Percentiles rank a stretch among this genome's conserved stretches.
Conservation (phyloP, 1,140 invertebrate species). For the Philopotamus ludificatus region DNA sequence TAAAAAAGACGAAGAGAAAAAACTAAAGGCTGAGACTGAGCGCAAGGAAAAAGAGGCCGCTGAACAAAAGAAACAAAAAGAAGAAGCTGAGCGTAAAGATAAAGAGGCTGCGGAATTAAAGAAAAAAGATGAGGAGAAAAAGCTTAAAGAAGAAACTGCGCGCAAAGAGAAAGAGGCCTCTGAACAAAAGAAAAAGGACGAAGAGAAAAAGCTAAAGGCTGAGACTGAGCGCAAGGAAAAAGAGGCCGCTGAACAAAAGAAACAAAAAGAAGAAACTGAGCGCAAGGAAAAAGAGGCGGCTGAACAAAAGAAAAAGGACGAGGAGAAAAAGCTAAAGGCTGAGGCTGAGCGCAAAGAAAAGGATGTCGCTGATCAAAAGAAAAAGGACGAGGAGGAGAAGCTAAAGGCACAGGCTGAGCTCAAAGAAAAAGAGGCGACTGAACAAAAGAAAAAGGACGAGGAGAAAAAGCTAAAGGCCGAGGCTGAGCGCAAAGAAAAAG, state of each 20-base stretch:
- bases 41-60: conserved; percentile 26
- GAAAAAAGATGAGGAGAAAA: conserved; percentile 28
- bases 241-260: conserved; percentile 2
- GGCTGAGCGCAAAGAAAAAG: conserved; percentile 19
- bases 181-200: conserved; percentile 30
- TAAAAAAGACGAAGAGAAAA: conserved; percentile 35
- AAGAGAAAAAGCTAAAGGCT: conserved; percentile 19
- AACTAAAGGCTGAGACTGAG: background rate
- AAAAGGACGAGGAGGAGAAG: conserved; percentile 6
- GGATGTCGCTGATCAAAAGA: background rate
- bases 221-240: conserved; percentile 9
- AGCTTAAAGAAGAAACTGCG: conserved; percentile 29
- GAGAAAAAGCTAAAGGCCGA: conserved; percentile 30
- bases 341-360: conserved; percentile 7
- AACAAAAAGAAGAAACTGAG: conserved; percentile 12
- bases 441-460: background rate
- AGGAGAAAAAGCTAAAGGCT: conserved; percentile 8
- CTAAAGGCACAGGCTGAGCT: conserved; percentile 8
- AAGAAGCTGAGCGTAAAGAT: conserved; percentile 40
- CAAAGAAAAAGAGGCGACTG: conserved; percentile 12
- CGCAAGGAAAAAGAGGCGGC: conserved; percentile 8
- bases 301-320: conserved; percentile 18
- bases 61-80: conserved; percentile 33
- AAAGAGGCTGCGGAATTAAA: conserved; percentile 38
- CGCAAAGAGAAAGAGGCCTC: background rate